A percentile compares a stretch with the other conserved stretches of the same genome.
phyloP scores from a whole-genome alignment of 2,797 vertebrate species.

The Esox masquinongy region DNA sequence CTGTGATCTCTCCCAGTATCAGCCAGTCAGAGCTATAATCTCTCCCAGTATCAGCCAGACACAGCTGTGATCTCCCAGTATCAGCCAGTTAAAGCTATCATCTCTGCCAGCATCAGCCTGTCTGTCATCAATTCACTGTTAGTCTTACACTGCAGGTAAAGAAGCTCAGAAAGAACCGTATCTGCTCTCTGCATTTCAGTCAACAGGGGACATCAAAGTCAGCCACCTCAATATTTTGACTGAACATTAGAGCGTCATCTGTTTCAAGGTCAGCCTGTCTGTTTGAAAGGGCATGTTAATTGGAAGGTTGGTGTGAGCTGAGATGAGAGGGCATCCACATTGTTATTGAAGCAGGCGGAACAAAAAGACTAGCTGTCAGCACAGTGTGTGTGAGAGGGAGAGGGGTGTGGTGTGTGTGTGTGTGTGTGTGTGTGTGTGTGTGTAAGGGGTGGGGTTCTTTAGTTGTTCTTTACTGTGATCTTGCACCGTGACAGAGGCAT shows the following conservation, averaged over 20 bases:
- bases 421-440: slow-evolving; percentile 26
- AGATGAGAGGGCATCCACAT: slow-evolving; percentile 6
- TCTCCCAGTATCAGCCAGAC: no score
- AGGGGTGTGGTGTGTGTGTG: not conserved
- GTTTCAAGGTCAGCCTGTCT: slow-evolving; percentile 10
- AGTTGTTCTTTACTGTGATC: slow-evolving; percentile 53
- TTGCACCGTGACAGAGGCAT: slow-evolving; percentile 48
- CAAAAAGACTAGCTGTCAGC: slow-evolving; percentile 45
- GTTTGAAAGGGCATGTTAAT: slow-evolving; percentile 36
- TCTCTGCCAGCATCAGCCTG: not conserved
- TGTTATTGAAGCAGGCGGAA: not conserved
- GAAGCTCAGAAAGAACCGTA: not conserved
- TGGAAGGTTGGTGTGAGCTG: slow-evolving; percentile 23
- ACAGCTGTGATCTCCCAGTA: no score
- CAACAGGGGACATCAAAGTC: not conserved
- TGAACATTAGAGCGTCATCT: not conserved
- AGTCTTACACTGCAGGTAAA: not conserved
- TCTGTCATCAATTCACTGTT: not conserved
- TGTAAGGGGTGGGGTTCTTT: slow-evolving; percentile 20
- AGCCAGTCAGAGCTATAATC: no score
- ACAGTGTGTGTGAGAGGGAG: slow-evolving; percentile 12
- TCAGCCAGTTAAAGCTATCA: not conserved
- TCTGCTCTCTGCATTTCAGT: not conserved
- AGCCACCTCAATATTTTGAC: not conserved
- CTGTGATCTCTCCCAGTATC: not conserved